Percentiles rank a stretch among this genome's conserved stretches.
These are phyloP conservation scores for Hirundichthys speculiger DNA, from an alignment of 2,113 vertebrate genomes.

Conservation along the genomic window DNA sequence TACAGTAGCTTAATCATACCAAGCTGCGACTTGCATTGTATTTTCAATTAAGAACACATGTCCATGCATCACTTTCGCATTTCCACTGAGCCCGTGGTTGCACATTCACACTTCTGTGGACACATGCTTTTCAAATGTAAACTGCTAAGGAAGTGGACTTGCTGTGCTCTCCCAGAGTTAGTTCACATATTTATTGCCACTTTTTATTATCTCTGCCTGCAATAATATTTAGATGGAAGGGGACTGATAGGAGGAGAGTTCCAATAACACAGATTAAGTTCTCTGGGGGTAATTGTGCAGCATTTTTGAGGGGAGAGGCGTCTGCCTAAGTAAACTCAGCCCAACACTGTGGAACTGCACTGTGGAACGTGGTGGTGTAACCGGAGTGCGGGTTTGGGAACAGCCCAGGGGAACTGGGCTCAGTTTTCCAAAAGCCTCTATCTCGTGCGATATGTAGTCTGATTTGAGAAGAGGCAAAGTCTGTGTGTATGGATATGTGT, in stretches of 20 bases:
- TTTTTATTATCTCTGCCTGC: conserved; percentile 78
- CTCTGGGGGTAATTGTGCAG: conserved; percentile 64
- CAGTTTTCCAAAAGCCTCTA: conserved; percentile 75
- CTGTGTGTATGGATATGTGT: background rate
- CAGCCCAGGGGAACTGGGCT: conserved; percentile 68
- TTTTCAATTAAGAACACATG: background rate
- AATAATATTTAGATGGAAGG: conserved; percentile 78
- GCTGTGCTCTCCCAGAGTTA: conserved; percentile 53
- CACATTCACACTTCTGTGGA: conserved; percentile 19
- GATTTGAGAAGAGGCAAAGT: conserved; percentile 57
- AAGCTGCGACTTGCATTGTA: background rate
- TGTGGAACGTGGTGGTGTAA: conserved; percentile 76
- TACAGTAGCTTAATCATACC: background rate
- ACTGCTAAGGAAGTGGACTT: conserved; percentile 33
- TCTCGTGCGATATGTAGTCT: conserved; percentile 69
- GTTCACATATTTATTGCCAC: conserved; percentile 72
- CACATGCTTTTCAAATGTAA: conserved; percentile 27
- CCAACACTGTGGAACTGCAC: conserved; percentile 61
- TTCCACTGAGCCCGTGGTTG: background rate
- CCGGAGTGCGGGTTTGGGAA: conserved; percentile 70
- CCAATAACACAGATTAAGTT: conserved; percentile 79
- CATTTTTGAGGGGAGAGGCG: conserved; percentile 59
- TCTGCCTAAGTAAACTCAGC: conserved; percentile 77
- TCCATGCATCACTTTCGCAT: background rate
- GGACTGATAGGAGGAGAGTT: conserved; percentile 69